phyloP scores from a whole-genome alignment of 1,140 invertebrate species.

The Heliconius melpomene region DNA sequence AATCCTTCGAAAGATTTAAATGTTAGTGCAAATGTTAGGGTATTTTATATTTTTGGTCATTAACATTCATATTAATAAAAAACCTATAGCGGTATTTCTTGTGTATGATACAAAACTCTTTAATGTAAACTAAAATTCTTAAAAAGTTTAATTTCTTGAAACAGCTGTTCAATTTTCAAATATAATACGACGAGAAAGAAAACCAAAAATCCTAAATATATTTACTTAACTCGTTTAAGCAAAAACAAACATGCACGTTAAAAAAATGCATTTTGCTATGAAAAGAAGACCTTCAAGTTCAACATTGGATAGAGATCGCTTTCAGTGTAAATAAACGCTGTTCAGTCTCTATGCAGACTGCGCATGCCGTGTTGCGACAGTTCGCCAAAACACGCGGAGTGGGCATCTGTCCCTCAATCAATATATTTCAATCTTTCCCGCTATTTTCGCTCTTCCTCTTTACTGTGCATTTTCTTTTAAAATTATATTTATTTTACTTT shows the following conservation, averaged over 20 bases:
- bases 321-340: slow-evolving; percentile 37
- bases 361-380: slow-evolving; percentile 49
- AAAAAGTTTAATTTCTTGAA: no score
- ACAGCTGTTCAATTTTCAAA: neutral
- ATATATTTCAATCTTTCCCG: slow-evolving; percentile 68
- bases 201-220: neutral
- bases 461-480: neutral
- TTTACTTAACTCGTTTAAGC: neutral
- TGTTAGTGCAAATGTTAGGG: no score
- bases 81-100: no score
- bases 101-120: no score
- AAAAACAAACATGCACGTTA: slow-evolving; percentile 3
- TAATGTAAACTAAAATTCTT: no score
- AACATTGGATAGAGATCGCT: slow-evolving; percentile 35
- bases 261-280: slow-evolving; percentile 28
- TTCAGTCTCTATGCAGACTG: slow-evolving; percentile 40
- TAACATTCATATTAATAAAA: no score
- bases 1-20: no score
- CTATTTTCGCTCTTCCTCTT: slow-evolving; percentile 35
- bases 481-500: neutral
- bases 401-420: slow-evolving; percentile 51
- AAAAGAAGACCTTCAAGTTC: slow-evolving; percentile 39
- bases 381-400: slow-evolving; percentile 50
- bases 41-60: no score
- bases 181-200: neutral